Evolutionary conservation across 2,888 invertebrate genomes (phyloP).

Genomic region (Cerceris ruficornis): DNA sequence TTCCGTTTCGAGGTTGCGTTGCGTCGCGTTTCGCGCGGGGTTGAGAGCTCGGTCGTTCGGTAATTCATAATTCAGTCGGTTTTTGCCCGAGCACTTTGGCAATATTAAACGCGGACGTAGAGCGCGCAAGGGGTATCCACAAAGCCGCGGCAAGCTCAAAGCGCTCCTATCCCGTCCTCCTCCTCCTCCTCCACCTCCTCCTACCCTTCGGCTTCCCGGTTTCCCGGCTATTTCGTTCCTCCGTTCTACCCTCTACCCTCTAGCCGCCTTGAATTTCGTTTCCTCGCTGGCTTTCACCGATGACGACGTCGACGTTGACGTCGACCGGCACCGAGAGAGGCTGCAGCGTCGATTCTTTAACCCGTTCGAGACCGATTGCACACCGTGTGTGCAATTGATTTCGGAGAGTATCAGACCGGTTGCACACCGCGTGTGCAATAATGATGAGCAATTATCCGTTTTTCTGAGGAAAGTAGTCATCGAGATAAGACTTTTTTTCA

Average conservation of each 20-base stretch:
- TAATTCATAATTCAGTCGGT: constrained; percentile 78
- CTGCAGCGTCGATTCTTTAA: too few species aligned
- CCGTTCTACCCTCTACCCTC: constrained; percentile 11
- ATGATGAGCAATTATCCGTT: too few species aligned
- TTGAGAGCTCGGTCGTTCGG: constrained; percentile 4
- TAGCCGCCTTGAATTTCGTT: too few species aligned
- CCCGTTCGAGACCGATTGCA: too few species aligned
- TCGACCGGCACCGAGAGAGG: too few species aligned
- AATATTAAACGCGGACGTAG: constrained; percentile 77
- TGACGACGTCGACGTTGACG: too few species aligned
- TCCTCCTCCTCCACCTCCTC: constrained; percentile 27
- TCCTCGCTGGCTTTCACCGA: too few species aligned
- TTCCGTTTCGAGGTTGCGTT: not conserved
- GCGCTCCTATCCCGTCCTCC: constrained; percentile 63
- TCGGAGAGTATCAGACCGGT: too few species aligned
- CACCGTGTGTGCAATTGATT: too few species aligned
- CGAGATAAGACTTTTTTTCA: too few species aligned
- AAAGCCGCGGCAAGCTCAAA: constrained; percentile 79
- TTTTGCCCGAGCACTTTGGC: constrained; percentile 78
- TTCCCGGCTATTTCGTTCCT: constrained; percentile 35
- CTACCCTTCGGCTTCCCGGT: constrained; percentile 17
- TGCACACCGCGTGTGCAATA: too few species aligned
- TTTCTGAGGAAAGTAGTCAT: too few species aligned
- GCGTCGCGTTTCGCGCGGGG: not conserved
- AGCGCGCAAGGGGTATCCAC: constrained; percentile 72